Conservation (phyloP, 2,113 vertebrate genomes). For the Oncorhynchus gorbuscha region DNA sequence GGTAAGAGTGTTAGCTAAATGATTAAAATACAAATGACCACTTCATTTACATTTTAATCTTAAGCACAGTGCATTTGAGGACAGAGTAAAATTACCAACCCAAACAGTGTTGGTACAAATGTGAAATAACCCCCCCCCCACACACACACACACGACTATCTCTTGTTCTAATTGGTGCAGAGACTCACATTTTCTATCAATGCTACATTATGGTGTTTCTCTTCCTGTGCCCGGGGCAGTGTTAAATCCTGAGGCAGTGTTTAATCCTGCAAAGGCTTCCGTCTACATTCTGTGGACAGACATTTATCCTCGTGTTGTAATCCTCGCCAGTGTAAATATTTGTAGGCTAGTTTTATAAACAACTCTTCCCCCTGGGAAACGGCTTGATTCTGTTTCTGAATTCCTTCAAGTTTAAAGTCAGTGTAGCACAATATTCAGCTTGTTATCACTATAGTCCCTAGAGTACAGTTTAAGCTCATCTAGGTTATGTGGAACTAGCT, state of each 20-base stretch:
- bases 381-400: not conserved
- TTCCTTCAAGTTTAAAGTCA: conserved; percentile 47
- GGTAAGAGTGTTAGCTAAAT: too few relatives aligned
- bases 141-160: not conserved
- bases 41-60: not conserved
- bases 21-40: not conserved
- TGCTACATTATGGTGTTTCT: not conserved
- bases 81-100: not conserved
- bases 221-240: not conserved
- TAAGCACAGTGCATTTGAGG: not conserved
- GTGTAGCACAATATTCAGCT: conserved; percentile 29
- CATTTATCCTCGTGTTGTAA: not conserved
- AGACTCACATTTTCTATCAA: not conserved
- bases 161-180: not conserved
- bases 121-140: not conserved
- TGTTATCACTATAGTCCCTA: not conserved
- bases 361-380: not conserved
- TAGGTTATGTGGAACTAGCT: not conserved
- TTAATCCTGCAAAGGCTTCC: not conserved
- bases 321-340: not conserved
- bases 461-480: not conserved
- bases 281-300: not conserved
- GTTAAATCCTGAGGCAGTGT: not conserved
- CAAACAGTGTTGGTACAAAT: not conserved
- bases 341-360: not conserved